Evolutionary conservation across 2,797 vertebrate genomes (phyloP), one percentile per base, ranked within the genome.

Genomic region (Peromyscus nudipes): DNA sequence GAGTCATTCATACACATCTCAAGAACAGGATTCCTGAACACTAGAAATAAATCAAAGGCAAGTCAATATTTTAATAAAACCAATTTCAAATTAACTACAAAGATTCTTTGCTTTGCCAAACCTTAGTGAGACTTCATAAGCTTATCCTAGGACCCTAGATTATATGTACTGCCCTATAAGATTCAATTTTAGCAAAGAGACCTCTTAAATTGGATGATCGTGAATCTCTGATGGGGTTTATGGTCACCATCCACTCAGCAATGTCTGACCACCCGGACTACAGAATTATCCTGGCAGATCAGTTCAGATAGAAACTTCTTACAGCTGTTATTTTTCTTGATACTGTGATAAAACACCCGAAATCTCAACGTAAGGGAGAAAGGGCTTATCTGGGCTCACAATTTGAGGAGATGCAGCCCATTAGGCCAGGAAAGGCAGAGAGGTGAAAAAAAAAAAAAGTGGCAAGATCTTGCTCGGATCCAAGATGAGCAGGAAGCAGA

Each of bases 11-110:
- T 60, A 60, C 57, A 97, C 86, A 81, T 94, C 94, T 92, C 92
- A 55, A 87, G n/a, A 40, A 77, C 23, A 25, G 17, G 27, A 62
- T 60, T 93, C 82, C 83, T 95, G 34, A 96, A 40, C 93, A 87
- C 89, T 67, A 49, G 86, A 96, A 95, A 73, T 89, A 95, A 97
- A 73, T 13, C 25, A 88, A 43, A 43, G 69, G 4, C 76, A 95
- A 94, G 49, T 88, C 92, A 64, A 16, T 85, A 67, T 93, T 86
- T 94, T 91, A 94, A 92, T 87, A 86, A 91, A 95, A 91, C 34
- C 60, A 73, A 80, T 89, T 87, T 95, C 71, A 17, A 67, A 37
- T 46, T 86, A n/a, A 55, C 29, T 91, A 29, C 52, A 52, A 77
- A n/a, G 19, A 77, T 27, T 49, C 25, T 69, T 77, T 71, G 55